phyloP scores from a whole-genome alignment of 2,888 invertebrate genomes.

The Drosophila mimetica region DNA sequence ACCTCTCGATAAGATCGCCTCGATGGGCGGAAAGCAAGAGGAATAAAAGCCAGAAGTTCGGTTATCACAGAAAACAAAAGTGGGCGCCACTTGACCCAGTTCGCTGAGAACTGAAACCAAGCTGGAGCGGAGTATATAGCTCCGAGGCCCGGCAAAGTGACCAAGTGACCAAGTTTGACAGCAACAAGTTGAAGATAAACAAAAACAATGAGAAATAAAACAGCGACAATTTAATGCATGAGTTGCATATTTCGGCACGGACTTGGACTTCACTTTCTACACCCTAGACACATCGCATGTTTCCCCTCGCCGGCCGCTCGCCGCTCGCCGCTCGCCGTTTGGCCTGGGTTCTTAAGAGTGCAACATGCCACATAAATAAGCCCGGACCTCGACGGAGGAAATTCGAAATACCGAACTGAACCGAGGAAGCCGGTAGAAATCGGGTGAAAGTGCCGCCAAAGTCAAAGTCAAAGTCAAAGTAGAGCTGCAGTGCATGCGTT shows the following conservation, averaged over 20 bases:
- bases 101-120: slow-evolving; percentile 34
- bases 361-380: slow-evolving; percentile 79
- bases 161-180: slow-evolving; percentile 78
- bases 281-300: slow-evolving; percentile 56
- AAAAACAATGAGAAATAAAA: slow-evolving; percentile 78
- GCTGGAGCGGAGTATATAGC: slow-evolving; percentile 22
- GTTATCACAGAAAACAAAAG: slow-evolving; percentile 78
- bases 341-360: slow-evolving; percentile 58
- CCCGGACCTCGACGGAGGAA: slow-evolving; percentile 57
- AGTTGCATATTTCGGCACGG: slow-evolving; percentile 70
- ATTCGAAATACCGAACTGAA: slow-evolving; percentile 75
- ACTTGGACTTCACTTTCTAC: slow-evolving; percentile 34
- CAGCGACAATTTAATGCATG: slow-evolving; percentile 80
- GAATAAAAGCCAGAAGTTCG: slow-evolving; percentile 46
- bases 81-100: slow-evolving; percentile 76
- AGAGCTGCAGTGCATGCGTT: slow-evolving; percentile 62
- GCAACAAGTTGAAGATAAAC: slow-evolving; percentile 78
- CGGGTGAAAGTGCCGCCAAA: slow-evolving; percentile 78
- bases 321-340: no score
- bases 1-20: slow-evolving; percentile 37
- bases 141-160: slow-evolving; percentile 32
- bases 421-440: slow-evolving; percentile 67
- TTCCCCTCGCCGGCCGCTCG: slow-evolving; percentile 8
- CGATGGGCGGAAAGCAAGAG: slow-evolving; percentile 46
- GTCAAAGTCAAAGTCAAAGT: slow-evolving; percentile 54